Evolutionary conservation across 2,797 vertebrate genomes (phyloP), one percentile per base, ranked within the genome.

Genomic region (Pogonophryne albipinna): DNA sequence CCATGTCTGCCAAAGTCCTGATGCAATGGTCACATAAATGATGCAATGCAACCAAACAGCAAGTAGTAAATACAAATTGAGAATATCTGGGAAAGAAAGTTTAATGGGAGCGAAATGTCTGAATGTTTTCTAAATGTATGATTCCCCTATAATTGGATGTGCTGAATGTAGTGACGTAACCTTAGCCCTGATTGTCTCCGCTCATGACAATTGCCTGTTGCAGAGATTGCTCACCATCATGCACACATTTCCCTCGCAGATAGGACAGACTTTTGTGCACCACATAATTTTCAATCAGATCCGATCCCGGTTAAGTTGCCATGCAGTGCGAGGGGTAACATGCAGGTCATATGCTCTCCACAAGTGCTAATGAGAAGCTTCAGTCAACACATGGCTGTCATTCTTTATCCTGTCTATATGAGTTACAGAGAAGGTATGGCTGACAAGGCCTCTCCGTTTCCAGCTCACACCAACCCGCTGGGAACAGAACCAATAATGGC

Each of bases 261-360:
- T 88, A 87, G 85, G 83, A 89, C 72, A 84, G 84, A 86, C 89
- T 90, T 86, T 89, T 87, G 82, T 88, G 87, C 88, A 70, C 82
- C 85, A 87, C 85, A 90, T 91, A 89, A 92, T 91, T 92, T 93
- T 85, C 91, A 94, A 93, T 94, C 91, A 89, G 78, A 91, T 87
- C 72, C 72, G 62, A 93, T 93, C 84, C 85, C 64, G 56, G 76
- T 80, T 83, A 79, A 82, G 76, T 88, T 83, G 70, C 75, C 69
- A 64, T 76, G 81, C 71, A 45, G 81, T 47, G 74, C 6, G 55
- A 71, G 81, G 80, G 74, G 74, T 76, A 82, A 86, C 80, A 80
- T 69, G 62, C 42, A 77, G 89, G 87, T 90, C 88, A 85, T 65
- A 58, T 73, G 70, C 74, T 88, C 78, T 87, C 83, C 63, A 64